Percentiles rank a stretch among this genome's conserved stretches.
Conservation (phyloP, 2,797 vertebrate genomes). For the Hydrocynus forskahlii region DNA sequence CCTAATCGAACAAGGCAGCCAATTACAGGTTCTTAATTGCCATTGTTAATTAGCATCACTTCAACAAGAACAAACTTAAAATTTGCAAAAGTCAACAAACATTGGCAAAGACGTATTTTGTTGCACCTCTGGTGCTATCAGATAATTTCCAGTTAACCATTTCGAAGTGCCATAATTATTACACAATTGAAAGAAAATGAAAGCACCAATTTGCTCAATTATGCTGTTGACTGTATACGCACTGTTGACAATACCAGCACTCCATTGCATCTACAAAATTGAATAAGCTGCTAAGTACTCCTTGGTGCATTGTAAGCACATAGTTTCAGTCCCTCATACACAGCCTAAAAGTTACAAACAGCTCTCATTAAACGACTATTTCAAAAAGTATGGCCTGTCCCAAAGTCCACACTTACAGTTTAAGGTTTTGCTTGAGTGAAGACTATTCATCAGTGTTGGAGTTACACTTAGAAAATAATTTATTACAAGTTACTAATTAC, state of each 20-base stretch:
- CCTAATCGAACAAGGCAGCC: slow-evolving; percentile 64
- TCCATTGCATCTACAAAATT: slow-evolving; percentile 1
- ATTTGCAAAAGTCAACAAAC: slow-evolving; percentile 35
- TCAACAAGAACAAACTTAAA: slow-evolving; percentile 28
- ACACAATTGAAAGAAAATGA: not conserved
- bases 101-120: slow-evolving; percentile 20
- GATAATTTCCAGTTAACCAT: slow-evolving; percentile 16
- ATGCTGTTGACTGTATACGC: not conserved
- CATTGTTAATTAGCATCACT: slow-evolving; percentile 57
- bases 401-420: too few relatives aligned
- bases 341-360: not conserved
- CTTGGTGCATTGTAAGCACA: too few relatives aligned
- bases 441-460: too few relatives aligned
- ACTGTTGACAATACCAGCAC: not conserved
- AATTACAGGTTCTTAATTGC: slow-evolving; percentile 64
- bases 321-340: not conserved
- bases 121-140: slow-evolving; percentile 1
- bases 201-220: not conserved
- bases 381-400: not conserved
- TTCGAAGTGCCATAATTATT: not conserved
- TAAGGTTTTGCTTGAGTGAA: too few relatives aligned
- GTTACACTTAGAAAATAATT: too few relatives aligned
- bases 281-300: not conserved
- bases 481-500: too few relatives aligned
- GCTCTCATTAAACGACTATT: not conserved